Percentiles rank a stretch among this genome's conserved stretches.
Conservation (phyloP, 2,113 vertebrate species). For the Austrofundulus limnaeus region DNA sequence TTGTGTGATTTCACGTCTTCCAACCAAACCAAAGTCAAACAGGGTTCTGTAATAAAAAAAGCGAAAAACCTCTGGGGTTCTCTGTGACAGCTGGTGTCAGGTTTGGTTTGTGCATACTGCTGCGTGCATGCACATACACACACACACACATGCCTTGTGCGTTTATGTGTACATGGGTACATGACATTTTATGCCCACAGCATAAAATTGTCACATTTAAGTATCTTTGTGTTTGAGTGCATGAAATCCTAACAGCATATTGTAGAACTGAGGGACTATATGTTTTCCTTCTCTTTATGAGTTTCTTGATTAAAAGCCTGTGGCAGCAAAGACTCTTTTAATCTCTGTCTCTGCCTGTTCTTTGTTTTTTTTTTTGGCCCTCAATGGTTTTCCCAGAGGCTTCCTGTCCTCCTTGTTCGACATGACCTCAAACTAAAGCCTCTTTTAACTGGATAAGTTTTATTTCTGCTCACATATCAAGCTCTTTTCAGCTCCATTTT, state of each 20-base stretch:
- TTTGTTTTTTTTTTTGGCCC: too few species aligned
- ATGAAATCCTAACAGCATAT: constrained; percentile 16
- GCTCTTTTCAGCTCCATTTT: constrained; percentile 22
- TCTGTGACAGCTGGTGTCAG: constrained; percentile 40
- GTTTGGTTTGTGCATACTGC: constrained; percentile 30
- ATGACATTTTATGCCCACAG: constrained; percentile 10
- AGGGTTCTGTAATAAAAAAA: constrained; percentile 32
- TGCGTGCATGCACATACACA: constrained; percentile 2
- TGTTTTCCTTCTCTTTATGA: constrained; percentile 39
- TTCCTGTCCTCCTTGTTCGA: constrained; percentile 21
- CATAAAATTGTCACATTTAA: neutral
- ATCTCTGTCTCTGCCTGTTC: constrained; percentile 43
- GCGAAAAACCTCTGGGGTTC: constrained; percentile 26
- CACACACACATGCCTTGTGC: neutral
- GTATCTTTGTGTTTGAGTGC: neutral
- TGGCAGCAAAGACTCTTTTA: constrained; percentile 42
- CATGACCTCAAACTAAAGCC: constrained; percentile 40
- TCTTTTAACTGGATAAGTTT: constrained; percentile 25
- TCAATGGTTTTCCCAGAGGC: constrained; percentile 32
- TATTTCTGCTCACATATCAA: constrained; percentile 7
- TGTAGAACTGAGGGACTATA: constrained; percentile 17
- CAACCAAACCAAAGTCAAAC: constrained; percentile 30
- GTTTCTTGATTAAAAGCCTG: constrained; percentile 50
- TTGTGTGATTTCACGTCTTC: constrained; percentile 19
- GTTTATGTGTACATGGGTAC: neutral